Evolutionary conservation across 2,113 vertebrate genomes (phyloP), one percentile per base, ranked within the genome.

Genomic region (Sinocyclocheilus grahami): DNA sequence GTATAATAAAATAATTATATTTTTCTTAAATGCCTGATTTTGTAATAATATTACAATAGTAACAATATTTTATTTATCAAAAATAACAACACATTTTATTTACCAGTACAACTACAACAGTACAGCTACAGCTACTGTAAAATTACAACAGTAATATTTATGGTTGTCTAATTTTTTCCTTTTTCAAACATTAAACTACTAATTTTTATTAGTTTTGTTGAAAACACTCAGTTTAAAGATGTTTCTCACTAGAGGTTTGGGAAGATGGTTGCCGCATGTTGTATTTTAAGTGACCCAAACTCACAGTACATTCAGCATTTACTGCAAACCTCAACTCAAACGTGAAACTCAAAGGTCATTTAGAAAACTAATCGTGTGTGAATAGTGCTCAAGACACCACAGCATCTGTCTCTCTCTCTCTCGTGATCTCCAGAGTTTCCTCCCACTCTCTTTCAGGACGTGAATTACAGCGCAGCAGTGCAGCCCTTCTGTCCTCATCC

Each of bases 391-490:
- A 14, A 24, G n/a, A 75, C 72, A 24, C 72, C 39, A 7, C 5
- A 13, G 33, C 69, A 71, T 72, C 69, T 39, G 8, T 12, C 69
- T 71, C 42, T 42, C 42, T 8, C 10, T 48, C 10, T 48, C 69
- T 67, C 11, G 11, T 67, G 63, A 67, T 30, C 13, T 51, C 72
- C 72, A 76, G 42, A 48, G 42, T 76, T 51, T 78, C 53, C 13
- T 67, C 60, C 39, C 79, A 27, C 60, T 82, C 79, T 30, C 60
- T 42, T 42, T 63, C 33, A 46, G 37, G 13, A 81, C 16, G 78
- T 79, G 55, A 79, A 42, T 79, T 13, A 80, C 78, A 65, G 27
- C 3, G 74, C 77, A 78, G 76, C 55, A 63, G 24, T 1, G 72
- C 76, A 60, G 77, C 53, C 10, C 53, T 60, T 58, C 77, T 60